A percentile compares a stretch with the other conserved stretches of the same genome.
phyloP scores from a whole-genome alignment of 2,113 vertebrate species.

The Blennius ocellaris region DNA sequence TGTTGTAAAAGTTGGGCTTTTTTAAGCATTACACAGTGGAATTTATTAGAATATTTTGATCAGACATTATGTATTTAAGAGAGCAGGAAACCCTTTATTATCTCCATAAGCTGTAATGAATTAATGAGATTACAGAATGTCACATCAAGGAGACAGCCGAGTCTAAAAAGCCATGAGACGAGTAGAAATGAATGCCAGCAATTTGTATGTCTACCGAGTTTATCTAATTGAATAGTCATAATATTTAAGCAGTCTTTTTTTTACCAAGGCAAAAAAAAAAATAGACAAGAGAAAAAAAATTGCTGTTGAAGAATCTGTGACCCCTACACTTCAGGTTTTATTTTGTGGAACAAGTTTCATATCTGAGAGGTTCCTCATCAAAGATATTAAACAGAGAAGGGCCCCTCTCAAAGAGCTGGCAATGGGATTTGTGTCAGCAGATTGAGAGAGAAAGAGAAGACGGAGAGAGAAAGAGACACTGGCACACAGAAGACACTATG shows the following conservation, averaged over 20 bases:
- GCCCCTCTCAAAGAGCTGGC: slow-evolving; percentile 5
- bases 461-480: not conserved
- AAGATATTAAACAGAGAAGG: slow-evolving; percentile 3
- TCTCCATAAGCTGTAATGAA: not conserved
- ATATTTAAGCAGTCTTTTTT: not conserved
- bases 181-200: not conserved
- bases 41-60: not conserved
- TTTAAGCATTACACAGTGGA: not conserved
- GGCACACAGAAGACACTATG: slow-evolving; percentile 28
- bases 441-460: slow-evolving; percentile 37
- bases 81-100: not conserved
- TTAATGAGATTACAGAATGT: not conserved
- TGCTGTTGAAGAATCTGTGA: not conserved
- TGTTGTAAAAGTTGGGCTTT: not conserved
- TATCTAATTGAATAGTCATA: not conserved
- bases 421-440: slow-evolving; percentile 27
- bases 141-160: not conserved
- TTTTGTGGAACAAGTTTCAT: not conserved
- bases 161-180: not conserved
- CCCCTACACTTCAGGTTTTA: not conserved
- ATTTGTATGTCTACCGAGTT: not conserved
- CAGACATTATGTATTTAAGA: not conserved
- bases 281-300: not conserved
- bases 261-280: not conserved
- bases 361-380: not conserved